Conservation (phyloP, 2,888 invertebrate species). For the Meteorus cinctellus region DNA sequence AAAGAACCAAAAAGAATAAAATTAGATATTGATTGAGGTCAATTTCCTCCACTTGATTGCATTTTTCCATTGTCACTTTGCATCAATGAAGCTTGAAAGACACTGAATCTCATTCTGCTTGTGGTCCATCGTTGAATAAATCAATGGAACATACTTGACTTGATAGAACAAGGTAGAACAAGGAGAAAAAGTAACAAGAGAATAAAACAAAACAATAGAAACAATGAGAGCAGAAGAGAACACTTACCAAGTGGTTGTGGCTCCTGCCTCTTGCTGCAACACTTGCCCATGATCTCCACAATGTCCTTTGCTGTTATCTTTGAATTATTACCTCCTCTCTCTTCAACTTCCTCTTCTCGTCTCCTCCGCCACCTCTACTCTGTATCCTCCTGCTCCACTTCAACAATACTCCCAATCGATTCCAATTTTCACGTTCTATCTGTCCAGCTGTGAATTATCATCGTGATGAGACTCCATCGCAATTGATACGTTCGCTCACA, state of each 20-base stretch:
- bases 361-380: slow-evolving; percentile 23
- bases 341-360: slow-evolving; percentile 1
- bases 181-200: slow-evolving; percentile 41
- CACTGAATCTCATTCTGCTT: neutral
- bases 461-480: slow-evolving; percentile 50
- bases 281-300: slow-evolving; percentile 82
- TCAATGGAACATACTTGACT: slow-evolving; percentile 16
- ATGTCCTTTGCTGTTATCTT: slow-evolving; percentile 8
- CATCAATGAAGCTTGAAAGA: slow-evolving; percentile 1
- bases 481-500: slow-evolving; percentile 27
- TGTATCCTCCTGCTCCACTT: slow-evolving; percentile 8
- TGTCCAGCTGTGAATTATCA: slow-evolving; percentile 46
- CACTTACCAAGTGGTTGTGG: slow-evolving; percentile 78
- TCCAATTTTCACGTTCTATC: slow-evolving; percentile 47
- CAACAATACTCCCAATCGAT: slow-evolving; percentile 26
- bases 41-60: neutral
- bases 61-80: neutral
- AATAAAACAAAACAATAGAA: slow-evolving; percentile 26
- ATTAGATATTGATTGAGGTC: slow-evolving; percentile 14
- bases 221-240: slow-evolving; percentile 3
- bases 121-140: slow-evolving; percentile 15
- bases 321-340: slow-evolving; percentile 17
- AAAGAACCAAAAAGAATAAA: slow-evolving; percentile 48
- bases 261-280: slow-evolving; percentile 90
- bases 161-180: slow-evolving; percentile 4